These are phyloP conservation scores for Saimiri boliviensis DNA, from an alignment of 2,113 vertebrate species.

Conservation along the genomic window DNA sequence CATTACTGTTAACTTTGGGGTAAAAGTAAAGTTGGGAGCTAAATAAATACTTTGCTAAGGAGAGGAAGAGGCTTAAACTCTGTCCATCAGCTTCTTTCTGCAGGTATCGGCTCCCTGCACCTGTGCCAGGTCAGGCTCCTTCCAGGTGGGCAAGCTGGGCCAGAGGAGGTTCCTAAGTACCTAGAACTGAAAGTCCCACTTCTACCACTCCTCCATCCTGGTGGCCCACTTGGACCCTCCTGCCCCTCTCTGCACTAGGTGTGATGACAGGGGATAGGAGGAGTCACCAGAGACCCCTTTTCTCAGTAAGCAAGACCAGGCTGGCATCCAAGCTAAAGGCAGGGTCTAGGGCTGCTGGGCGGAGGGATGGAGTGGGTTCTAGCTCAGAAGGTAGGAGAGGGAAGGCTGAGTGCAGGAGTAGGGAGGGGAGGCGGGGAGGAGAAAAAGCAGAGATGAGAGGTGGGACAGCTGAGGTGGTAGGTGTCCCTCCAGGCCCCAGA, in stretches of 20 bases:
- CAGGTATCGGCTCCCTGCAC: background rate
- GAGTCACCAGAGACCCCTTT: background rate
- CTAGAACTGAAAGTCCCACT: background rate
- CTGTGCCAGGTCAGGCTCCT: background rate
- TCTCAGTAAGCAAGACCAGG: background rate
- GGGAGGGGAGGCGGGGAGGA: background rate
- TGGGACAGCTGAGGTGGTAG: rapidly evolving
- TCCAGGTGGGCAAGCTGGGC: background rate
- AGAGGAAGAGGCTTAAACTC: background rate
- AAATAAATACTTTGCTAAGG: background rate
- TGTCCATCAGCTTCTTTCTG: background rate
- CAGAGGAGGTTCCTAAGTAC: background rate
- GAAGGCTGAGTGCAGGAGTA: no score
- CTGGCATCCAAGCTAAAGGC: background rate
- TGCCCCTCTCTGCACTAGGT: background rate
- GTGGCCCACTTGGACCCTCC: background rate
- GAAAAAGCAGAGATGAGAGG: background rate
- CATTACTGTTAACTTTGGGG: background rate
- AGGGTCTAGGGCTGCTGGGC: background rate
- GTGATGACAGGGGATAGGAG: no score
- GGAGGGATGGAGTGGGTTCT: background rate
- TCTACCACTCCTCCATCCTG: background rate
- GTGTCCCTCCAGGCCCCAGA: background rate
- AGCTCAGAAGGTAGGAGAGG: background rate
- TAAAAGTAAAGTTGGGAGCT: background rate